Evolutionary conservation across 2,797 vertebrate genomes (phyloP).

Genomic region (Neoniphon sammara): DNA sequence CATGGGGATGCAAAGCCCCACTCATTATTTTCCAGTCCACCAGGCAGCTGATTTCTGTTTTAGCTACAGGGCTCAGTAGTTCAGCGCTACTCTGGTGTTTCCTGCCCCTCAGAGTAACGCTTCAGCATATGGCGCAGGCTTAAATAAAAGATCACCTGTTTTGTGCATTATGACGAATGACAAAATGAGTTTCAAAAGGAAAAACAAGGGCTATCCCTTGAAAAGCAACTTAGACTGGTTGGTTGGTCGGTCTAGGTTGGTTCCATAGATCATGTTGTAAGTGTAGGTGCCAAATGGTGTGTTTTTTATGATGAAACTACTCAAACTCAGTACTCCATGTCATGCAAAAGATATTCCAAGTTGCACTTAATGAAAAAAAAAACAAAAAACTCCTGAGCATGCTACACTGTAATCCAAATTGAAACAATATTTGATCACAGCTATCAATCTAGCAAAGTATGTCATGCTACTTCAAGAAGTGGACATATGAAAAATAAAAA

Average conservation of each 20-base stretch:
- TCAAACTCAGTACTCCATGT: too few species aligned
- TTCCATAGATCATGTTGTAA: constrained; percentile 7
- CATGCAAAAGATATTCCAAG: too few species aligned
- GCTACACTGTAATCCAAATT: not conserved
- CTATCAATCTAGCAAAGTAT: not conserved
- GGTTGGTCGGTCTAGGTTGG: too few species aligned
- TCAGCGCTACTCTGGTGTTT: constrained; percentile 34
- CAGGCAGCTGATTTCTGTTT: constrained; percentile 58
- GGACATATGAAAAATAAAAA: too few species aligned
- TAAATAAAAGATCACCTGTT: constrained; percentile 29
- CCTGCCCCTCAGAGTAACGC: constrained; percentile 19
- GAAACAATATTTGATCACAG: not conserved
- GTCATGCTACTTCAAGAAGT: too few species aligned
- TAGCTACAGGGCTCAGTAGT: constrained; percentile 45
- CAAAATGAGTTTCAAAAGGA: too few species aligned
- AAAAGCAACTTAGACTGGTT: too few species aligned
- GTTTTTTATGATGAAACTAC: too few species aligned
- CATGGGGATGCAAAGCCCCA: constrained; percentile 52
- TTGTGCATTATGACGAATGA: constrained; percentile 4
- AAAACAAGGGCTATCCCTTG: too few species aligned
- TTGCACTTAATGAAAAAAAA: too few species aligned
- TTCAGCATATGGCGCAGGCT: constrained; percentile 27
- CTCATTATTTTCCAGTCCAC: constrained; percentile 67
- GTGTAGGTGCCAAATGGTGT: too few species aligned
- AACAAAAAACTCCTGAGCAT: too few species aligned